Evolutionary conservation across 1,140 invertebrate genomes (phyloP).

Genomic region (Drosophila hydei): DNA sequence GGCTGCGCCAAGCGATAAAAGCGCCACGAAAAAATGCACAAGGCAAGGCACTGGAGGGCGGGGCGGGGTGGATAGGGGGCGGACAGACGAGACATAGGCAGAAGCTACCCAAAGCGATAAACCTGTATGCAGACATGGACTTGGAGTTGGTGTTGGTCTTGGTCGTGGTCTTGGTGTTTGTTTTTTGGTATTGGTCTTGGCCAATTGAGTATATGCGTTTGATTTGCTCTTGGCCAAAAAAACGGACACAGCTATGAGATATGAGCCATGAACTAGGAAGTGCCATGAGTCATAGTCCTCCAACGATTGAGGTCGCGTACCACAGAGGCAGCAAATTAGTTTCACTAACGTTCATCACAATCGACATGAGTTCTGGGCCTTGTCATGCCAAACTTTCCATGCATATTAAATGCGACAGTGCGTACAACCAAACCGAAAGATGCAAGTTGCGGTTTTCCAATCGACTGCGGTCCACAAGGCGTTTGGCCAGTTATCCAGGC

Average conservation of each 20-base stretch:
- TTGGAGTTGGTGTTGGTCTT: slow-evolving; percentile 7
- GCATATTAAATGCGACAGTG: slow-evolving; percentile 57
- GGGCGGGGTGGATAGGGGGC: slow-evolving; percentile 7
- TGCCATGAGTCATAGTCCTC: slow-evolving; percentile 57
- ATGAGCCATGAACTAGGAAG: slow-evolving; percentile 18
- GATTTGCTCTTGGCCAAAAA: slow-evolving; percentile 62
- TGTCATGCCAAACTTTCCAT: slow-evolving; percentile 63
- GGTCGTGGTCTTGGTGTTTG: slow-evolving; percentile 12
- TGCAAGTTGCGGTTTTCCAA: slow-evolving; percentile 64
- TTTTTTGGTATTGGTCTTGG: not conserved
- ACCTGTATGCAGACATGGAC: slow-evolving; percentile 58
- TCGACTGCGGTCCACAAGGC: slow-evolving; percentile 38
- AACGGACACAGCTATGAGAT: slow-evolving; percentile 4
- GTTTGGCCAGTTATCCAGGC: slow-evolving; percentile 50
- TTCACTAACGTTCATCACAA: slow-evolving; percentile 13
- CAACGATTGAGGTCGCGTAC: slow-evolving; percentile 17
- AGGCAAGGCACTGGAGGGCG: not conserved
- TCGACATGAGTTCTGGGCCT: slow-evolving; percentile 12
- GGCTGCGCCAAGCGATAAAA: slow-evolving; percentile 66
- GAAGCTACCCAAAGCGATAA: slow-evolving; percentile 70
- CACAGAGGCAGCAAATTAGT: slow-evolving; percentile 27
- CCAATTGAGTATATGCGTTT: slow-evolving; percentile 39
- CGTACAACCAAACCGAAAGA: slow-evolving; percentile 43
- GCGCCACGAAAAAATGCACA: slow-evolving; percentile 47
- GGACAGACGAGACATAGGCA: slow-evolving; percentile 54